Conservation (phyloP, 2,113 vertebrate genomes). For the Macrotis lagotis region DNA sequence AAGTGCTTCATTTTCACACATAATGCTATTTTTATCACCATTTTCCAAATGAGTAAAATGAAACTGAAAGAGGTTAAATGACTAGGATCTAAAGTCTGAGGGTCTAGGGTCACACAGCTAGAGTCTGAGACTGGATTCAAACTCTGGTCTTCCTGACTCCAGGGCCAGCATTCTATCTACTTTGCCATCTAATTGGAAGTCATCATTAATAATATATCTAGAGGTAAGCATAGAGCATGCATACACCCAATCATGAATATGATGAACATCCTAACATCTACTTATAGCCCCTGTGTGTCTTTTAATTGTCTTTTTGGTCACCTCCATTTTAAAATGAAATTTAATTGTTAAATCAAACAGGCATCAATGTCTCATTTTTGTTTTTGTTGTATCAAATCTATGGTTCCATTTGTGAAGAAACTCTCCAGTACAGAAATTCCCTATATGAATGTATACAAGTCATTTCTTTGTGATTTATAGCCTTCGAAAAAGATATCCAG, state of each 20-base stretch:
- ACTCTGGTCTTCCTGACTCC: background rate
- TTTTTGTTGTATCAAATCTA: background rate
- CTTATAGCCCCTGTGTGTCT: background rate
- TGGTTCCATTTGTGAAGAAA: background rate
- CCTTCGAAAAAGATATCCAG: background rate
- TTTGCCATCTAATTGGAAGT: background rate
- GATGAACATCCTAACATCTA: background rate
- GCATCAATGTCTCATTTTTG: background rate
- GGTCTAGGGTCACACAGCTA: background rate
- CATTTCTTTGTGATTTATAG: background rate
- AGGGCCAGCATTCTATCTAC: background rate
- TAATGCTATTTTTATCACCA: background rate
- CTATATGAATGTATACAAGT: background rate
- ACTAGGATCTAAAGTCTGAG: no score
- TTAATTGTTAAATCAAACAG: background rate
- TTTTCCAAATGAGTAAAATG: background rate
- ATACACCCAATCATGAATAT: background rate
- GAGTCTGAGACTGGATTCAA: background rate
- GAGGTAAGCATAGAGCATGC: background rate
- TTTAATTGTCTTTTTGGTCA: background rate
- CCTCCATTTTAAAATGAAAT: background rate
- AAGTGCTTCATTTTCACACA: background rate
- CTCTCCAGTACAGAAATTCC: background rate
- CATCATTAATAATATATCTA: background rate
- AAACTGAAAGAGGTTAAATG: background rate